Evolutionary conservation across 2,113 vertebrate species (phyloP).

Genomic region (Argyrosomus japonicus): DNA sequence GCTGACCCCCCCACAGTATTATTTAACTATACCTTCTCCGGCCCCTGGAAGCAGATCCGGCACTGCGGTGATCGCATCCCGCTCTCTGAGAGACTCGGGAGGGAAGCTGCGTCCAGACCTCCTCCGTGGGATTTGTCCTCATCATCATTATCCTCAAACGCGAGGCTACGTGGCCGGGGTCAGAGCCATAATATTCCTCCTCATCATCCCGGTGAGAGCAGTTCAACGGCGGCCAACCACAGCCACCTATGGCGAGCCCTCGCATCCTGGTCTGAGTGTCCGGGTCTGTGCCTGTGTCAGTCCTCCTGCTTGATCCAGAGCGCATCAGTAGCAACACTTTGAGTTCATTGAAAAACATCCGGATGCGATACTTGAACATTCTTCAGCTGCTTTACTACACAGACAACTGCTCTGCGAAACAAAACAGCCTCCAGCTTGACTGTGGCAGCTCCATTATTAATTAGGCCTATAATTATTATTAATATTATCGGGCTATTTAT

Average conservation of each 20-base stretch:
- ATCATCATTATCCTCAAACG: conserved; percentile 78
- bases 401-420: conserved; percentile 23
- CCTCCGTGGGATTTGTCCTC: conserved; percentile 69
- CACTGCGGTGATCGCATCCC: conserved; percentile 88
- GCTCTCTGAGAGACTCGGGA: conserved; percentile 88
- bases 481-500: background rate
- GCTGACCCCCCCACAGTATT: background rate
- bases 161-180: conserved; percentile 80
- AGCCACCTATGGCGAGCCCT: conserved; percentile 82
- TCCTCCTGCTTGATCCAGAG: conserved; percentile 83
- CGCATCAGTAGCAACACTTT: conserved; percentile 91
- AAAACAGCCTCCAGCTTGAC: conserved; percentile 34
- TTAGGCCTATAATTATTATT: conserved; percentile 26
- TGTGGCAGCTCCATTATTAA: conserved; percentile 7
- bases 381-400: conserved; percentile 73
- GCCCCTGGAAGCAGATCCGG: conserved; percentile 92
- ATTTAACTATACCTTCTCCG: conserved; percentile 86
- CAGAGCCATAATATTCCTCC: conserved; percentile 85
- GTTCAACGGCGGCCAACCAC: conserved; percentile 85
- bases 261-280: conserved; percentile 77
- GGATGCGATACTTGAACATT: conserved; percentile 91
- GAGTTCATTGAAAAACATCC: conserved; percentile 91
- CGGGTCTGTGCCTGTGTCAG: conserved; percentile 81
- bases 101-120: conserved; percentile 86
- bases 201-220: conserved; percentile 81